A percentile compares a stretch with the other conserved stretches of the same genome.
These are phyloP conservation scores for Glossophaga mutica DNA, from an alignment of 2,797 vertebrate species.

Conservation along the genomic window DNA sequence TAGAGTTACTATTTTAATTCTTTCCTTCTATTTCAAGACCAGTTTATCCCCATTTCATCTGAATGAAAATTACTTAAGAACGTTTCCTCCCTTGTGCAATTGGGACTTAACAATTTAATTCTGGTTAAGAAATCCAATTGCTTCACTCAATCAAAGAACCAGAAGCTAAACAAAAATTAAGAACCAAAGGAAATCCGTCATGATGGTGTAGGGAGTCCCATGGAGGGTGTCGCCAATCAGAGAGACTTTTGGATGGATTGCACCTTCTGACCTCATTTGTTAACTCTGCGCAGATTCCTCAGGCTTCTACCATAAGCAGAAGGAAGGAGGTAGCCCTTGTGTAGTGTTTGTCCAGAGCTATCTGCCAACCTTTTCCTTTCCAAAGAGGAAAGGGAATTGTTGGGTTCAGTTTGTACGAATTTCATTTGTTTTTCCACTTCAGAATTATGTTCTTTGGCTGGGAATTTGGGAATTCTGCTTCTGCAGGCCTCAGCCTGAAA, in stretches of 20 bases:
- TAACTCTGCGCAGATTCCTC: not conserved
- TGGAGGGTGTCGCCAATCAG: not conserved
- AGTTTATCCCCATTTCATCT: slow-evolving; percentile 52
- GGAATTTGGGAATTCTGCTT: not conserved
- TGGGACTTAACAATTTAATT: slow-evolving; percentile 56
- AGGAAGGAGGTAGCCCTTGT: not conserved
- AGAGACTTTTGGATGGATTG: not conserved
- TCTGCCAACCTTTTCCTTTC: slow-evolving; percentile 33
- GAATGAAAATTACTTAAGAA: slow-evolving; percentile 66
- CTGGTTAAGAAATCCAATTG: slow-evolving; percentile 60
- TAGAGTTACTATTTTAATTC: slow-evolving; percentile 69
- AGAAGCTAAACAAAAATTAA: slow-evolving; percentile 57
- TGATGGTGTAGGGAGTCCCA: not conserved
- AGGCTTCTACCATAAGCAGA: not conserved
- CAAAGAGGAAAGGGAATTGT: not conserved
- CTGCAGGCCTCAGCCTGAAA: not conserved
- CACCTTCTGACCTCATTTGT: not conserved
- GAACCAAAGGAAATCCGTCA: not conserved
- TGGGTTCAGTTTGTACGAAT: not conserved
- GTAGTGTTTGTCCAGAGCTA: not conserved
- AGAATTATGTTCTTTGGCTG: slow-evolving; percentile 35
- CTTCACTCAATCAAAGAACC: slow-evolving; percentile 36
- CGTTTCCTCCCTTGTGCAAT: slow-evolving; percentile 53
- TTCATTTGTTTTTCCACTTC: slow-evolving; percentile 51
- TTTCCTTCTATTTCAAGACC: slow-evolving; percentile 65